Evolutionary conservation across 2,888 invertebrate species (phyloP), one percentile per base, ranked within the genome.

Genomic region (Shargacucullia verbasci): DNA sequence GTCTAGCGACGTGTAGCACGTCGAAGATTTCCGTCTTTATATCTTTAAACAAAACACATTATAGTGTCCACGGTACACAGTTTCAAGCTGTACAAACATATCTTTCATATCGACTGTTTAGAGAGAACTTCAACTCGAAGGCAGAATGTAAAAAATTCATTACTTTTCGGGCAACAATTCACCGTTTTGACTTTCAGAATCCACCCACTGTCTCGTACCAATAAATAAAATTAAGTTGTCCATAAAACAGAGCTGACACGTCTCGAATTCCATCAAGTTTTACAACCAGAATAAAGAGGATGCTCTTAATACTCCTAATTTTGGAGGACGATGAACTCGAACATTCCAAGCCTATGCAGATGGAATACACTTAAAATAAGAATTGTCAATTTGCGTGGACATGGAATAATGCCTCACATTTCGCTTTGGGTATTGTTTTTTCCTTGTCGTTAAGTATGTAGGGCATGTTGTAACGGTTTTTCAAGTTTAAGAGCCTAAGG

Each of bases 281-380:
- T 77, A 78, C 67, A 70, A 63, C 60, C 64, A 53, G 60, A 53
- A 60, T 75, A 77, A 78, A 73, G 75, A 86, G 86, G 87, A 87
- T 82, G 84, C 67, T 37, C 56, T 73, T 83, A 70, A 64, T 66
- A 34, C 5, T 46, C 14, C 11, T 54, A 79, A 87, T 87, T 83
- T 80, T 56, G 48, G 59, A 75, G 87, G 76, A 75, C 82, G 66
- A 79, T 70, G 83, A 80, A 80, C 82, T 64, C 41, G 0, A 11
- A 58, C 48, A 57, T 66, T 59, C 55, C 44, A n/a, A 39, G 40
- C 58, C 67, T 76, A 73, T 71, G 73, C 58, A 71, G 49, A 53
- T 65, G 48, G 70, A 70, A 71, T 68, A 70, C 64, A 54, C 48
- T 67, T 63, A 70, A 63, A 25, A 39, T 38, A 14, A 52, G 53